Conservation (phyloP, 2,888 invertebrate species). For the Scotopteryx bipunctaria region DNA sequence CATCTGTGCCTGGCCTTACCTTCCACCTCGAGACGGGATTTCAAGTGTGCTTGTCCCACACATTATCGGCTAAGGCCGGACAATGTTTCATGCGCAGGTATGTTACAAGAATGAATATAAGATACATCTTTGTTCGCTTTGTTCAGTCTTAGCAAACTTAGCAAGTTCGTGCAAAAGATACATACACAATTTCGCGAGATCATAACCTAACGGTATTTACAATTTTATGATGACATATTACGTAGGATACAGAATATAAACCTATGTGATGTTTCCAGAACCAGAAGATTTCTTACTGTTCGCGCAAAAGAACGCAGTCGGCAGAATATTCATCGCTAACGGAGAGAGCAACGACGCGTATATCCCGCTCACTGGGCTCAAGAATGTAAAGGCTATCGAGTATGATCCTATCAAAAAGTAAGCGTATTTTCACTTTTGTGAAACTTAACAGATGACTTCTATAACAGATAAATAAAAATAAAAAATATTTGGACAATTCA, state of each 20-base stretch:
- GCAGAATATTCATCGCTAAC: conserved; percentile 89
- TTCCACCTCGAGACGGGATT: conserved; percentile 52
- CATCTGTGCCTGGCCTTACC: conserved; percentile 92
- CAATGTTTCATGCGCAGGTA: conserved; percentile 87
- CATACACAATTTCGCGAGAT: no score
- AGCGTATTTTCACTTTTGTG: background rate
- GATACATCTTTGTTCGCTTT: no score
- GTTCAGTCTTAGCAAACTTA: no score
- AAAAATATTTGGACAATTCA: no score
- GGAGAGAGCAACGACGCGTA: conserved; percentile 93
- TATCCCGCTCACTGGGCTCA: conserved; percentile 90
- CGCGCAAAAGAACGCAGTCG: conserved; percentile 92
- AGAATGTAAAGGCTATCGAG: conserved; percentile 91
- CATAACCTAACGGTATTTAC: no score
- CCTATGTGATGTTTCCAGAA: conserved; percentile 78
- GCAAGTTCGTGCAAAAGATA: no score
- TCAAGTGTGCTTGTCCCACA: conserved; percentile 91
- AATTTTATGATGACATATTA: background rate
- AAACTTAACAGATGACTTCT: no score
- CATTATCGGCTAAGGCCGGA: conserved; percentile 89
- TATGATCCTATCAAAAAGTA: conserved; percentile 89
- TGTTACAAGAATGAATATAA: no score
- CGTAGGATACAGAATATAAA: background rate
- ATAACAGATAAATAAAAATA: no score
- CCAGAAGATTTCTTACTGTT: conserved; percentile 94